phyloP scores from a whole-genome alignment of 1,140 invertebrate species.

The Drosophila ironensis region DNA sequence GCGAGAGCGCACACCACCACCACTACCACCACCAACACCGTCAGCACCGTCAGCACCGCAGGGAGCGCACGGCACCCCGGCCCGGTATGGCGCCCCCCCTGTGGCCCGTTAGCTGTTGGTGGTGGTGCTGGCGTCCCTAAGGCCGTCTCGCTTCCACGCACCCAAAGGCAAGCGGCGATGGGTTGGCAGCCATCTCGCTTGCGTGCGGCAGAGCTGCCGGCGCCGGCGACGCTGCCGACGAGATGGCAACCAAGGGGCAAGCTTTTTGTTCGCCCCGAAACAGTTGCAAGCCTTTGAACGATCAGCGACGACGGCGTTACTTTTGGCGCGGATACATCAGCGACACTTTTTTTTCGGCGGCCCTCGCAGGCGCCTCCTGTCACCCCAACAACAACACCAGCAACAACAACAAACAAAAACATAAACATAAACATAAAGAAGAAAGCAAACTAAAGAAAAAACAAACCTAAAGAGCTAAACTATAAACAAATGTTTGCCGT shows the following conservation, averaged over 20 bases:
- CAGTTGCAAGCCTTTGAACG: constrained; percentile 82
- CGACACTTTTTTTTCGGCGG: constrained; percentile 55
- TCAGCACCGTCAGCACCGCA: background rate
- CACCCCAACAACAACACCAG: constrained; percentile 19
- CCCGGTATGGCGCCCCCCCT: no score
- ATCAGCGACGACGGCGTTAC: constrained; percentile 81
- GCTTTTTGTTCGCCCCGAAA: constrained; percentile 81
- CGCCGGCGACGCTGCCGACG: background rate
- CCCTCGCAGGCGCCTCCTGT: constrained; percentile 62
- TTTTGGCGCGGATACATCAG: constrained; percentile 73
- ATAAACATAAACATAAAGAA: constrained; percentile 6
- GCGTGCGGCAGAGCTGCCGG: background rate
- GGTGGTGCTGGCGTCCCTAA: constrained; percentile 23
- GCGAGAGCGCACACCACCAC: background rate
- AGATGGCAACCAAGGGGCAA: constrained; percentile 44
- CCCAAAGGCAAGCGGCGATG: background rate
- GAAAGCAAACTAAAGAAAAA: constrained; percentile 8
- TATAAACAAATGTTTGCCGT: background rate
- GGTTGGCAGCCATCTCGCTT: background rate
- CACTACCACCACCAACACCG: background rate
- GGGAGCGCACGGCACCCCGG: no score
- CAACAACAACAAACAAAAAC: constrained; percentile 25
- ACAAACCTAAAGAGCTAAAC: constrained; percentile 8
- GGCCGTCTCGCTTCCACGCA: constrained; percentile 8
- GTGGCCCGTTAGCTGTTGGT: background rate